These are phyloP conservation scores for Caenorhabditis sp. DNA, from an alignment of 2,888 invertebrate genomes.

Conservation along the genomic window DNA sequence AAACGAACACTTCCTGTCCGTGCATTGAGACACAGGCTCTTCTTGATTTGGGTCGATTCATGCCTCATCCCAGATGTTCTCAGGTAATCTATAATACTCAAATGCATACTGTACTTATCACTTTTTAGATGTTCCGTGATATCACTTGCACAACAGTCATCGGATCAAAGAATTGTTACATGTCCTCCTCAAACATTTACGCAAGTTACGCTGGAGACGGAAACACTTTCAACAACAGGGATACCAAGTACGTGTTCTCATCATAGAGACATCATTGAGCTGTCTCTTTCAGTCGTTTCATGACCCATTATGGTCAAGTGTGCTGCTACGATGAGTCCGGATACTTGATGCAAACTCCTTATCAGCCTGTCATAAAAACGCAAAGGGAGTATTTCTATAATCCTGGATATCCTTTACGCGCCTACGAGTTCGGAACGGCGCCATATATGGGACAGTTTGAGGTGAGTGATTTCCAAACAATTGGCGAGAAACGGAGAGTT, in stretches of 20 bases:
- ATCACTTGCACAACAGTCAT: conserved; percentile 87
- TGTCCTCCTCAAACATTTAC: conserved; percentile 78
- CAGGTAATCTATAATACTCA: conserved; percentile 51
- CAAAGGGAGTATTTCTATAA: conserved; percentile 71
- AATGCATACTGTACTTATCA: neutral
- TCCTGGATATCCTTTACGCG: conserved; percentile 78
- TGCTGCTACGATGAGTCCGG: conserved; percentile 96
- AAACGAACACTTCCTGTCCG: conserved; percentile 82
- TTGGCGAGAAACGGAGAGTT: too few species aligned
- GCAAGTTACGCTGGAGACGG: conserved; percentile 72
- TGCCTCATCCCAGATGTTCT: conserved; percentile 83
- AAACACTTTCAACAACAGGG: conserved; percentile 58
- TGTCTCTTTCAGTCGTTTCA: conserved; percentile 68
- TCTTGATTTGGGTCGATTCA: conserved; percentile 91
- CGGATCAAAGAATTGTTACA: conserved; percentile 89
- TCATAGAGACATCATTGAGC: neutral
- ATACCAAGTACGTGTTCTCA: conserved; percentile 55
- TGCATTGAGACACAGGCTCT: conserved; percentile 92
- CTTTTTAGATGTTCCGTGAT: conserved; percentile 76
- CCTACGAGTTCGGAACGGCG: conserved; percentile 89
- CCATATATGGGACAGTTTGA: conserved; percentile 96
- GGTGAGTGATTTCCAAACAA: too few species aligned
- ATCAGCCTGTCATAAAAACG: conserved; percentile 84
- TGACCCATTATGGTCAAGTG: conserved; percentile 86
- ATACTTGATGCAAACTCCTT: conserved; percentile 92